A percentile compares a stretch with the other conserved stretches of the same genome.
Conservation (phyloP, 2,888 invertebrate genomes). For the Drosophila robusta region DNA sequence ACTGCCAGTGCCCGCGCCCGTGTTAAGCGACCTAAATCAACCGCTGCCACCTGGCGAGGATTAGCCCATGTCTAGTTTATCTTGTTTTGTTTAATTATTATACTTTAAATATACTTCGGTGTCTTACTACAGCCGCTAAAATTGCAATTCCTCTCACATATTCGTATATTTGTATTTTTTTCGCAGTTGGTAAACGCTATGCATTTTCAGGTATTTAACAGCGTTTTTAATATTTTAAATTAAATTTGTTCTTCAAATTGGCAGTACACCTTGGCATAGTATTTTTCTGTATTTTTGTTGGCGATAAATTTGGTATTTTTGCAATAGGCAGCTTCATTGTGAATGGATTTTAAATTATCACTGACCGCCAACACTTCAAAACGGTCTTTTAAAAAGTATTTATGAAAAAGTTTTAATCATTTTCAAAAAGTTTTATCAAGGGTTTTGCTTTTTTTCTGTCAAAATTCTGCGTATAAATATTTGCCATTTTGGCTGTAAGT, state of each 20-base stretch:
- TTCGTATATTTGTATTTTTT: neutral
- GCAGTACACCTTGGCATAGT: neutral
- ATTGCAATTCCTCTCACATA: neutral
- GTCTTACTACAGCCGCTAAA: slow-evolving; percentile 14
- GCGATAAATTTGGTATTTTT: neutral
- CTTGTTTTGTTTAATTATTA: slow-evolving; percentile 21
- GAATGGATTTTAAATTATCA: neutral
- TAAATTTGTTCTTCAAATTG: neutral
- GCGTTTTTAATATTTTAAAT: neutral
- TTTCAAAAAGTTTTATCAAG: neutral
- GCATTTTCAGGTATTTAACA: neutral
- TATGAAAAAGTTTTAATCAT: neutral
- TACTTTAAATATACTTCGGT: neutral
- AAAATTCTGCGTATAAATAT: slow-evolving; percentile 15
- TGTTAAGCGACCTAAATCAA: slow-evolving; percentile 72
- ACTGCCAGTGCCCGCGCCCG: slow-evolving; percentile 53
- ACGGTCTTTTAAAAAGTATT: neutral
- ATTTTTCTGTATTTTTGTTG: neutral
- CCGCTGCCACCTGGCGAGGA: slow-evolving; percentile 85
- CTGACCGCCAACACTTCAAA: neutral
- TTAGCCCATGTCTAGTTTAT: slow-evolving; percentile 39
- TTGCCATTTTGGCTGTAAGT: neutral
- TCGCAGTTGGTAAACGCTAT: neutral
- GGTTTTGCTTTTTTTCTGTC: slow-evolving; percentile 1
- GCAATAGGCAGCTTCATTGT: neutral